phyloP scores from a whole-genome alignment of 2,888 invertebrate species.

The Psylliodes chrysocephalus region DNA sequence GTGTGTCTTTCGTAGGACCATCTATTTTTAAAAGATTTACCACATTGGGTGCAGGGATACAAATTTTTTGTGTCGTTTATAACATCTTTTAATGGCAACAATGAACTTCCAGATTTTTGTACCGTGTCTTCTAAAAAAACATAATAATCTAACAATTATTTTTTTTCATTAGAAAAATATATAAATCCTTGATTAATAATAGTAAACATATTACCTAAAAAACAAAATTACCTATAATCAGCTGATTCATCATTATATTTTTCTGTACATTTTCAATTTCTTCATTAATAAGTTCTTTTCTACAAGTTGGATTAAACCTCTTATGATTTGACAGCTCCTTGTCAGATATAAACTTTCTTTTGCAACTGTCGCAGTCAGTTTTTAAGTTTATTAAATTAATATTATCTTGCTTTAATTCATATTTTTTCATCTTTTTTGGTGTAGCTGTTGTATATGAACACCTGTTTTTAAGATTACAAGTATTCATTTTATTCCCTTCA shows the following conservation, averaged over 20 bases:
- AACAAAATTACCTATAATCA: background rate
- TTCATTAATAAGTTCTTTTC: background rate
- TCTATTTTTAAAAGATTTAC: background rate
- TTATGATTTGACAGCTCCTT: background rate
- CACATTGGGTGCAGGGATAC: background rate
- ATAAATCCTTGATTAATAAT: too few relatives aligned
- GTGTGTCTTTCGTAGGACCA: constrained; percentile 26
- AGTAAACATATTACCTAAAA: too few relatives aligned
- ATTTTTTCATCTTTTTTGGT: background rate
- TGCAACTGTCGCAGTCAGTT: background rate
- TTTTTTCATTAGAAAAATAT: too few relatives aligned
- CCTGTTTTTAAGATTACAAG: too few relatives aligned
- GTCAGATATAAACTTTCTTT: background rate
- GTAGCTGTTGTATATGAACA: background rate
- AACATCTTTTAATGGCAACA: background rate
- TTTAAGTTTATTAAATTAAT: background rate
- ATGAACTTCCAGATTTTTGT: background rate
- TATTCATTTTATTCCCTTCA: background rate
- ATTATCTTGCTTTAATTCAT: background rate
- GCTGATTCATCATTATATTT: background rate
- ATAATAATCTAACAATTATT: too few relatives aligned
- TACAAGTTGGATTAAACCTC: background rate
- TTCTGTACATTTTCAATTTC: background rate
- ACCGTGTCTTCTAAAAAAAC: background rate
- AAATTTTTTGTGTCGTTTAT: background rate